These are phyloP conservation scores for Ariopsis seemanni DNA, from an alignment of 2,113 vertebrate genomes.

Conservation along the genomic window DNA sequence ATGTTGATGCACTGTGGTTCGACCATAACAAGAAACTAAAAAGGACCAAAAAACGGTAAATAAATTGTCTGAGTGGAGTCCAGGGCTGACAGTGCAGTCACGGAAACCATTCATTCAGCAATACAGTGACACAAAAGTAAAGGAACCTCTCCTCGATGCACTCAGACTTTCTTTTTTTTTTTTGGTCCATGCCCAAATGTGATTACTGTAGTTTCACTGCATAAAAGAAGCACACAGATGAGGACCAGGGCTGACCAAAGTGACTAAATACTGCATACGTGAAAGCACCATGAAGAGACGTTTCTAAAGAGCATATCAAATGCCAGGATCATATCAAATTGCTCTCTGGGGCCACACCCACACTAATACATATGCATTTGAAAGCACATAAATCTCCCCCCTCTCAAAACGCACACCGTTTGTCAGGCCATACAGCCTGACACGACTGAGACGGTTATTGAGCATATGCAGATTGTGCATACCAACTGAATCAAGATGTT, in stretches of 20 bases:
- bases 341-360: neutral
- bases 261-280: neutral
- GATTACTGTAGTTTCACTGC: neutral
- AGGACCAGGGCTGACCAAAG: neutral
- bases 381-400: neutral
- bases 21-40: neutral
- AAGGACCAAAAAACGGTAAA: neutral
- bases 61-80: neutral
- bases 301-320: neutral
- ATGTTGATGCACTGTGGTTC: neutral
- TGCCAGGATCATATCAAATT: neutral
- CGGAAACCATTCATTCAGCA: neutral
- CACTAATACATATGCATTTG: neutral
- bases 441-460: neutral
- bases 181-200: neutral
- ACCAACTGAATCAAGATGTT: neutral
- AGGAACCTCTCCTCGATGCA: neutral
- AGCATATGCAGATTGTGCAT: neutral
- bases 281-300: neutral
- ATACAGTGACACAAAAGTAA: neutral
- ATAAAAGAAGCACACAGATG: neutral
- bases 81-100: neutral
- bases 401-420: too few species aligned
- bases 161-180: too few species aligned
- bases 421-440: neutral